These are phyloP conservation scores for Hypselothyrea guttata DNA, from an alignment of 2,888 invertebrate species.

Conservation along the genomic window DNA sequence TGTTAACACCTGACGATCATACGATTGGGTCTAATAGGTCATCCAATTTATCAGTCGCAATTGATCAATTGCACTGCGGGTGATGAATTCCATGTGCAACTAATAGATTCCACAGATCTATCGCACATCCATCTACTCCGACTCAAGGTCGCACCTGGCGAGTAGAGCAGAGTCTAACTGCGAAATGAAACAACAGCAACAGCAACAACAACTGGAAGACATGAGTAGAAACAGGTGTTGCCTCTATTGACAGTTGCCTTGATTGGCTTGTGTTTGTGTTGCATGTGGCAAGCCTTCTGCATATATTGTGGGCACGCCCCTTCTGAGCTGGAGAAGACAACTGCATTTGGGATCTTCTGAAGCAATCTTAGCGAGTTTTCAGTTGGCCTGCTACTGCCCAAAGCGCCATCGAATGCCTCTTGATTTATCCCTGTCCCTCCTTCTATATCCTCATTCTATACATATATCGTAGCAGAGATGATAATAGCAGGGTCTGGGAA, in stretches of 20 bases:
- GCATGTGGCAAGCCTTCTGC: conserved; percentile 25
- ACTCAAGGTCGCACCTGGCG: conserved; percentile 57
- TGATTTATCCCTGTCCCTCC: conserved; percentile 42
- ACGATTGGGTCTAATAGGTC: conserved; percentile 11
- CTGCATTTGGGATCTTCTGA: conserved; percentile 51
- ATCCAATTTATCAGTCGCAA: conserved; percentile 25
- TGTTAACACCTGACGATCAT: conserved; percentile 30
- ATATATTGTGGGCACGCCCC: conserved; percentile 51
- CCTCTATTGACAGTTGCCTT: conserved; percentile 65
- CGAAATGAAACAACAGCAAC: conserved; percentile 19
- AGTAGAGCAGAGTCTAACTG: conserved; percentile 6
- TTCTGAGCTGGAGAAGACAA: conserved; percentile 48
- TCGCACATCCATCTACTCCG: conserved; percentile 1
- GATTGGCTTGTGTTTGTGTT: conserved; percentile 62
- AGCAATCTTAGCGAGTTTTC: conserved; percentile 48
- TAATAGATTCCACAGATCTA: conserved; percentile 5
- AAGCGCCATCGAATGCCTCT: conserved; percentile 50
- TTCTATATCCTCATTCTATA: conserved; percentile 2
- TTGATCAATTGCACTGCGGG: conserved; percentile 9
- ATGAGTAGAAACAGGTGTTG: conserved; percentile 57
- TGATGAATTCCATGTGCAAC: conserved; percentile 2
- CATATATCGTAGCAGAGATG: conserved; percentile 47
- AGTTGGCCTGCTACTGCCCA: conserved; percentile 56
- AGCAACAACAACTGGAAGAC: neutral
- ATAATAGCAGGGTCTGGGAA: conserved; percentile 51